Percentiles rank a stretch among this genome's conserved stretches.
phyloP scores from a whole-genome alignment of 2,113 vertebrate species.

The Cynopterus brachyotis region DNA sequence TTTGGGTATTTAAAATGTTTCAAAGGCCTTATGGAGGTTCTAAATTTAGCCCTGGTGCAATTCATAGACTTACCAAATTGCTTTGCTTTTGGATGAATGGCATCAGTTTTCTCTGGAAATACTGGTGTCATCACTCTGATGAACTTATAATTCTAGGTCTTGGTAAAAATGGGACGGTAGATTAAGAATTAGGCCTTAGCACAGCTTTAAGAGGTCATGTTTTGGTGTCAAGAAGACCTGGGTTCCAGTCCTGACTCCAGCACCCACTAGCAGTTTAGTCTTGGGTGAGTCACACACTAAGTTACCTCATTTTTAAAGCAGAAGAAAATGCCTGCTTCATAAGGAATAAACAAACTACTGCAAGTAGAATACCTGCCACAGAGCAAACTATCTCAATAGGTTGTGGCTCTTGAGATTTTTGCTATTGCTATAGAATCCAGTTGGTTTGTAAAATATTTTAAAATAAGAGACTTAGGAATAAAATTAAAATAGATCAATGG shows the following conservation, averaged over 20 bases:
- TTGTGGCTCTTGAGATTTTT: neutral
- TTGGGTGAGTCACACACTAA: neutral
- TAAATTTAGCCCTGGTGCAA: neutral
- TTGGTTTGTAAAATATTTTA: neutral
- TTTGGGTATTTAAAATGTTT: neutral
- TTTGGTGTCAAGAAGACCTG: neutral
- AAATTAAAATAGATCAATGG: neutral
- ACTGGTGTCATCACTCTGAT: neutral
- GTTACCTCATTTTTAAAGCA: neutral
- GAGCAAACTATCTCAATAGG: neutral
- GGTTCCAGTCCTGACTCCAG: neutral
- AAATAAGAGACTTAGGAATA: neutral
- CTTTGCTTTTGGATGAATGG: slow-evolving; percentile 5
- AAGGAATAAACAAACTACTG: neutral
- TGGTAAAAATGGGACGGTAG: neutral
- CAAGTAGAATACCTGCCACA: neutral
- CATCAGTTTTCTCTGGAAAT: neutral
- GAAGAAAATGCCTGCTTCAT: neutral
- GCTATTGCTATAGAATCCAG: neutral
- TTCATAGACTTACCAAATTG: neutral
- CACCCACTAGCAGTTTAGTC: neutral
- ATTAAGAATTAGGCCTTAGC: neutral
- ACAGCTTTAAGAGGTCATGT: neutral
- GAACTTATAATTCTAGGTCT: neutral
- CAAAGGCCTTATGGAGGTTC: neutral